Percentiles rank a stretch among this genome's conserved stretches.
Evolutionary conservation across 2,113 vertebrate species (phyloP).

Genomic region (Tachycineta bicolor): DNA sequence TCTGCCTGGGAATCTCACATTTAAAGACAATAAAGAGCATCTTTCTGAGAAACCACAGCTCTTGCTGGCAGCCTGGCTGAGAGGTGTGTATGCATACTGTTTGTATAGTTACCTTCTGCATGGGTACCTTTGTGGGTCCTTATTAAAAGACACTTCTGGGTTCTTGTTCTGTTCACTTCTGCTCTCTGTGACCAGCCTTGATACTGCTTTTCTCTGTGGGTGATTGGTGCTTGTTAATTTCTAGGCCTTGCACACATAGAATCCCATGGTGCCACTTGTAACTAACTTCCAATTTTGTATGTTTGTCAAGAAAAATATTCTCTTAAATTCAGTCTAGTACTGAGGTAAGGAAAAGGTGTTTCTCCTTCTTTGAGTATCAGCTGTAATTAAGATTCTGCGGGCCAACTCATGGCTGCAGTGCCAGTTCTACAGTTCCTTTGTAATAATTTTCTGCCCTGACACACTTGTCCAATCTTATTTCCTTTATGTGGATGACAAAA

Average conservation of each 20-base stretch:
- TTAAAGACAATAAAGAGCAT: background rate
- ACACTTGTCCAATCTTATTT: background rate
- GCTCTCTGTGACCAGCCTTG: background rate
- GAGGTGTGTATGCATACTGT: rapidly evolving
- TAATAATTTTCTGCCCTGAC: background rate
- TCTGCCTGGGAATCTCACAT: background rate
- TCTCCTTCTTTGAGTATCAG: background rate
- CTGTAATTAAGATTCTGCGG: background rate
- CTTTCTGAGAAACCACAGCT: background rate
- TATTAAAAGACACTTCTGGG: background rate
- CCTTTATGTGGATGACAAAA: background rate
- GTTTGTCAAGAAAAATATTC: background rate
- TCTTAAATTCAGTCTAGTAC: background rate
- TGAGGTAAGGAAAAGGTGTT: background rate
- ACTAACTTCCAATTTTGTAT: background rate
- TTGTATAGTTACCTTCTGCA: background rate
- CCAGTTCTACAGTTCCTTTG: background rate
- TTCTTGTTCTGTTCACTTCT: background rate
- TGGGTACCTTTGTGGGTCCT: background rate
- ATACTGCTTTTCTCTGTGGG: background rate
- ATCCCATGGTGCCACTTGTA: background rate
- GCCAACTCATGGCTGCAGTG: background rate
- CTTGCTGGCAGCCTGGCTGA: background rate
- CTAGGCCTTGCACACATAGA: background rate
- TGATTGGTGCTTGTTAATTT: background rate